Evolutionary conservation across 1,140 invertebrate species (phyloP).

Genomic region (Drosophila dunni): DNA sequence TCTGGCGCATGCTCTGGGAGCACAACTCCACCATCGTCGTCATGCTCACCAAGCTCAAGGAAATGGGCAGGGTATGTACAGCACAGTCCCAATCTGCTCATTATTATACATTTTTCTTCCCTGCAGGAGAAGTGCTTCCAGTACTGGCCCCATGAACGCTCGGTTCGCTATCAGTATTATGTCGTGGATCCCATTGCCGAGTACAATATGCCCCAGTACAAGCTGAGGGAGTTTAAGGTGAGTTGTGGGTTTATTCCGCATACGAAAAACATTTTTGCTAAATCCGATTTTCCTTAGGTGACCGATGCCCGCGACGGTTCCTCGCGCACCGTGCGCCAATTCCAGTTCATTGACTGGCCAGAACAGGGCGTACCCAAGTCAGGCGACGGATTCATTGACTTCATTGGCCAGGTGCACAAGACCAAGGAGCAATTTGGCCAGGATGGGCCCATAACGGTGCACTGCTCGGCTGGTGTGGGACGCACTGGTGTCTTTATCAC

Average conservation of each 20-base stretch:
- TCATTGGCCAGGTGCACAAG: slow-evolving; percentile 99
- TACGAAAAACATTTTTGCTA: not conserved
- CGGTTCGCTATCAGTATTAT: slow-evolving; percentile 97
- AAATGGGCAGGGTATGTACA: slow-evolving; percentile 95
- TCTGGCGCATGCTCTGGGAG: slow-evolving; percentile 99
- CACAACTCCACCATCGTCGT: slow-evolving; percentile 99
- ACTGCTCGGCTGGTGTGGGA: slow-evolving; percentile 98
- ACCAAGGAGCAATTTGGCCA: slow-evolving; percentile 99
- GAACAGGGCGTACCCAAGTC: slow-evolving; percentile 98
- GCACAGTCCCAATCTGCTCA: too few species aligned
- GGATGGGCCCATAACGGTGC: slow-evolving; percentile 99
- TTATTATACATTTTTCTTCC: not conserved
- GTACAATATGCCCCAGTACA: slow-evolving; percentile 99
- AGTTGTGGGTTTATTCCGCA: too few species aligned
- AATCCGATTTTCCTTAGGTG: slow-evolving; percentile 85
- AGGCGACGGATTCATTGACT: slow-evolving; percentile 98
- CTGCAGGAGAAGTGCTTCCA: slow-evolving; percentile 98
- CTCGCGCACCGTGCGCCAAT: slow-evolving; percentile 98
- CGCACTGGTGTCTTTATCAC: slow-evolving; percentile 99
- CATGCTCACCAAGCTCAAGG: slow-evolving; percentile 98
- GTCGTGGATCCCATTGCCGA: slow-evolving; percentile 99
- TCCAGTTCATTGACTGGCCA: slow-evolving; percentile 99
- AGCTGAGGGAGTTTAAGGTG: slow-evolving; percentile 98
- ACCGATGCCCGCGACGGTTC: slow-evolving; percentile 97
- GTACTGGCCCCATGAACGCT: slow-evolving; percentile 99